A percentile compares a stretch with the other conserved stretches of the same genome.
These are phyloP conservation scores for Colius striatus DNA, from an alignment of 2,113 vertebrate genomes.

Conservation along the genomic window DNA sequence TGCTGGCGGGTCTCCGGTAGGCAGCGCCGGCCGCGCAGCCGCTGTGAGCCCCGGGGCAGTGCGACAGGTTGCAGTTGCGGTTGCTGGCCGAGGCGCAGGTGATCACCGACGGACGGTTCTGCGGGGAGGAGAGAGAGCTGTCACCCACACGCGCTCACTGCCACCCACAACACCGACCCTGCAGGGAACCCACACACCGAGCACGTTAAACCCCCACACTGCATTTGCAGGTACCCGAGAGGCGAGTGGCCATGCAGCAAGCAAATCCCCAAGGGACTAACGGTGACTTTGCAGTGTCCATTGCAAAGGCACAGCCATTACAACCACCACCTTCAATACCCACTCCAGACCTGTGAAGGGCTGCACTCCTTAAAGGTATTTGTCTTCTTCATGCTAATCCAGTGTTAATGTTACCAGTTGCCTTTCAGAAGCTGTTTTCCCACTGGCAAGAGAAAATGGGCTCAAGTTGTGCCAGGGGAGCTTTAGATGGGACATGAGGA, in stretches of 20 bases:
- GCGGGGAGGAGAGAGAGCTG: not conserved
- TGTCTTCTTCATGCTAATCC: not conserved
- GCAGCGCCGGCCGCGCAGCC: slow-evolving; percentile 82
- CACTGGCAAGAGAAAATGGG: too few relatives aligned
- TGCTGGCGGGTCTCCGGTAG: slow-evolving; percentile 87
- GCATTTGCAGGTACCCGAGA: not conserved
- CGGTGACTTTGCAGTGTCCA: not conserved
- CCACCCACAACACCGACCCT: not conserved
- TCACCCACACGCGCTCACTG: not conserved
- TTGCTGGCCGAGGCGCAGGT: slow-evolving; percentile 93
- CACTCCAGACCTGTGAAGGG: not conserved
- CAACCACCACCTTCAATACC: not conserved
- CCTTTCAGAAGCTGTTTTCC: not conserved
- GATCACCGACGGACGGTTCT: slow-evolving; percentile 98
- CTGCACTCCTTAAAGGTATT: not conserved
- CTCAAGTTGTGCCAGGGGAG: too few relatives aligned
- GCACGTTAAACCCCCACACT: too few relatives aligned
- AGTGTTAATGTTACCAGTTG: not conserved
- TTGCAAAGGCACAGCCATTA: not conserved
- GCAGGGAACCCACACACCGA: not conserved
- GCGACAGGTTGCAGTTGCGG: slow-evolving; percentile 96
- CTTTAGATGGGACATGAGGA: too few relatives aligned
- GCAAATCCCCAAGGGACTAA: not conserved
- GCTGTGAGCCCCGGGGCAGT: slow-evolving; percentile 92
- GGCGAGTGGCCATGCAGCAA: not conserved